Base-by-base conservation (phyloP, 1,140 invertebrate genomes). In the Diuraphis noxia region DNA sequence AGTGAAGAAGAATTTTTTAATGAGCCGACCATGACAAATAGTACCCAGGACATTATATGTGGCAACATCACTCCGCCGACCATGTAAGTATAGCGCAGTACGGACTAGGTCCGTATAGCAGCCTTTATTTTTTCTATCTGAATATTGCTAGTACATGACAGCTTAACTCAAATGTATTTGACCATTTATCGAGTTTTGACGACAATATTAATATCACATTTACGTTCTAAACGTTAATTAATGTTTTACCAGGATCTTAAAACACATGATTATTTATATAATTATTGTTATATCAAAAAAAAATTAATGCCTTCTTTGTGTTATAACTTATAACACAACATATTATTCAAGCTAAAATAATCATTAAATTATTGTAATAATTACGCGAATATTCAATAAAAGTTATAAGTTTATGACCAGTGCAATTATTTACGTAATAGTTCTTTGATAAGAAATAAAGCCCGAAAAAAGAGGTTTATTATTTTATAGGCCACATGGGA, bases 1-100 rank as follows among this genome's bases (percentile, higher is more conserved):
- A 56, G 38, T 10, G 86, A 88, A 19, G 88, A 89, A 63, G 40
- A 89, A 23, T 89, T 89, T 77, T 77, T 89, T 25, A n/a, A 89
- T 40, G 40, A 77, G 9, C 52, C 88, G 8, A 63, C 88, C 17
- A 41, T 72, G 0, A 41, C 56, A 23, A 89, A 63, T 23, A 41
- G 40, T 17, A 77, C 52, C 10, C 30, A 23, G 17, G 40, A 89
- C 13, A 23, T 89, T 34, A 34, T 77, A 21, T 89, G 88, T 36
- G 88, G 88, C 17, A 89, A 89, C 19, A 89, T 89, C 9, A 89
- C 88, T 30, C 56, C 56, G 1, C 56, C 40, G 7, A 77, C 8
- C 41, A 77, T 3, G 88, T 89, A 77, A 89, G 34, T 88, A 7
- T 43, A 43, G 30, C 30, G 30, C 30, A 5, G 56, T n/a, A 63